Percentiles rank a stretch among this genome's conserved stretches.
Conservation (phyloP, 92 coral and sea anemone species). For the Epizoanthus stellaris region DNA sequence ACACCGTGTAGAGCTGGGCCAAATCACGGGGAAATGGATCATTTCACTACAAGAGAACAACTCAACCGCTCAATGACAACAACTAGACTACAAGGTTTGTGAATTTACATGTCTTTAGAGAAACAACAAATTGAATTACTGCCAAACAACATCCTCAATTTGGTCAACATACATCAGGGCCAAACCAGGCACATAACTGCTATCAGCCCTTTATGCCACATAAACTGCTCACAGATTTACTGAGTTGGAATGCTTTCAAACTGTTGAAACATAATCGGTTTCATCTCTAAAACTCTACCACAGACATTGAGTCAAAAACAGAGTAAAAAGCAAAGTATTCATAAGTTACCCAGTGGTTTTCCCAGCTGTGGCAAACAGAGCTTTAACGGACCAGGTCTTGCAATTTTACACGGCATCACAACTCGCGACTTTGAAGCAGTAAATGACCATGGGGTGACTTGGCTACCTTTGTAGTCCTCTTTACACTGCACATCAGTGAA, state of each 20-base stretch:
- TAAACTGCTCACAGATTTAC: no score
- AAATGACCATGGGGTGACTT: background rate
- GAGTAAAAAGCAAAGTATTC: background rate
- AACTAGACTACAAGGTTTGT: no score
- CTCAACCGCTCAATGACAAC: no score
- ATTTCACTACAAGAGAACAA: no score
- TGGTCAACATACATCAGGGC: no score
- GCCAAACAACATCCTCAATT: no score
- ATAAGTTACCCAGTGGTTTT: slow-evolving; percentile 67
- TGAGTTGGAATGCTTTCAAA: background rate
- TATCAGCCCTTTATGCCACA: background rate
- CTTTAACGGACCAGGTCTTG: slow-evolving; percentile 60
- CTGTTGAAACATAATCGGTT: background rate
- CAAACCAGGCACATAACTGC: background rate
- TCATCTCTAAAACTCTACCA: background rate
- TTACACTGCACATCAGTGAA: slow-evolving; percentile 13
- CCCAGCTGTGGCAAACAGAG: slow-evolving; percentile 40
- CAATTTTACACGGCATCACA: slow-evolving; percentile 77
- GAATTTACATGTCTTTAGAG: no score
- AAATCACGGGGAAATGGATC: no score
- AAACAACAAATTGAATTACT: no score
- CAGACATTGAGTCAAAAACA: background rate
- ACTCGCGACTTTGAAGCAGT: background rate
- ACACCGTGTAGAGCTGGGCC: no score
- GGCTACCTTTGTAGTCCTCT: background rate